phyloP scores from a whole-genome alignment of 1,140 invertebrate species.

The Zaprionus taronus region DNA sequence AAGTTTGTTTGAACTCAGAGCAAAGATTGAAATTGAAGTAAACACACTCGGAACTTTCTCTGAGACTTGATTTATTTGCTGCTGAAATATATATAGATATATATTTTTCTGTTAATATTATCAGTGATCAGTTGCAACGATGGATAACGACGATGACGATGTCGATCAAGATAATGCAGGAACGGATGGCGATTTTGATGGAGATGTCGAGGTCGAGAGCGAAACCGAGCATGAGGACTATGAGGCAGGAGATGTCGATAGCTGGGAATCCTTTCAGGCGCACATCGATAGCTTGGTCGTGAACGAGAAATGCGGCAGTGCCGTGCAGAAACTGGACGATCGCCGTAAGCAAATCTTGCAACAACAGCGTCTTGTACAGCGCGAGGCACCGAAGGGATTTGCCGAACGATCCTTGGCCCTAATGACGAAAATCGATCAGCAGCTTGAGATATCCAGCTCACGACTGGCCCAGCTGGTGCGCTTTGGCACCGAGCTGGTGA shows the following conservation, averaged over 20 bases:
- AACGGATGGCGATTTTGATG: slow-evolving; percentile 27
- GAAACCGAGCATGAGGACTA: slow-evolving; percentile 34
- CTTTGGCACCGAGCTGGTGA: slow-evolving; percentile 89
- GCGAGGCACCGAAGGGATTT: slow-evolving; percentile 52
- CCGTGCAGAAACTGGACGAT: slow-evolving; percentile 48
- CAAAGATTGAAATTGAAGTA: neutral
- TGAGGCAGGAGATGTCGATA: slow-evolving; percentile 32
- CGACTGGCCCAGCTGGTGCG: slow-evolving; percentile 84
- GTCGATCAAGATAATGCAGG: slow-evolving; percentile 47
- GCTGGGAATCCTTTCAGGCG: slow-evolving; percentile 64
- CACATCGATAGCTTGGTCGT: slow-evolving; percentile 54
- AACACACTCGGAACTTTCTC: neutral
- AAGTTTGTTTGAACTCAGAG: neutral
- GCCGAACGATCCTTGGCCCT: slow-evolving; percentile 44
- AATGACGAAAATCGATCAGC: slow-evolving; percentile 71
- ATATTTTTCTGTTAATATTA: slow-evolving; percentile 4
- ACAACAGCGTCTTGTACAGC: slow-evolving; percentile 44
- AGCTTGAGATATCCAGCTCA: slow-evolving; percentile 67
- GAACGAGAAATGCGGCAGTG: slow-evolving; percentile 54
- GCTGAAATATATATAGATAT: slow-evolving; percentile 8
- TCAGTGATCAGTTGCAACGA: slow-evolving; percentile 4
- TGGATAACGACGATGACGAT: slow-evolving; percentile 51
- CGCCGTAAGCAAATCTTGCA: slow-evolving; percentile 43
- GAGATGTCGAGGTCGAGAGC: slow-evolving; percentile 14
- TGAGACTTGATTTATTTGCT: neutral